phyloP scores from a whole-genome alignment of 1,140 invertebrate genomes.

The Asbolus verrucosus region DNA sequence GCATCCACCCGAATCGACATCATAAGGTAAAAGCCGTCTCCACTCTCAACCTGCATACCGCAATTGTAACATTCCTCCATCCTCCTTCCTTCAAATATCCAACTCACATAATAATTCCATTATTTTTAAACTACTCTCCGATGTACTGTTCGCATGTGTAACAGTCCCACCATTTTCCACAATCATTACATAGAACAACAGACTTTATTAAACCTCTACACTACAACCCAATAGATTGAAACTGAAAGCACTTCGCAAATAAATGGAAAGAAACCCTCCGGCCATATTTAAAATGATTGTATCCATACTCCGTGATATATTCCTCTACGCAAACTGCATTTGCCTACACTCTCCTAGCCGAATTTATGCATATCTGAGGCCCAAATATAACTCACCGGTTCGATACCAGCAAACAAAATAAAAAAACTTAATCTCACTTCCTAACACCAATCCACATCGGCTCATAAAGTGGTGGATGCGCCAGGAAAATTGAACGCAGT shows the following conservation, averaged over 20 bases:
- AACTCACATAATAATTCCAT: slow-evolving; percentile 42
- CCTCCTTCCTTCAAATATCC: slow-evolving; percentile 30
- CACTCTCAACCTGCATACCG: slow-evolving; percentile 2
- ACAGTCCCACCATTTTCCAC: slow-evolving; percentile 1
- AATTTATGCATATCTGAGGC: slow-evolving; percentile 32
- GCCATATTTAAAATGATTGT: neutral
- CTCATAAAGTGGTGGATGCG: slow-evolving; percentile 20
- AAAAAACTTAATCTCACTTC: slow-evolving; percentile 33
- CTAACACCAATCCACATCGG: slow-evolving; percentile 20
- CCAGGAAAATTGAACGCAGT: slow-evolving; percentile 3
- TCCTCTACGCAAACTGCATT: slow-evolving; percentile 16
- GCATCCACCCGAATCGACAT: slow-evolving; percentile 31
- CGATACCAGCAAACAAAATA: slow-evolving; percentile 9
- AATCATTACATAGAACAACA: slow-evolving; percentile 16
- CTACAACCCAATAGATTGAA: slow-evolving; percentile 6
- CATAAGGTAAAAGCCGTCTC: slow-evolving; percentile 35
- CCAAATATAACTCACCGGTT: slow-evolving; percentile 12
- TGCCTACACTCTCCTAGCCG: slow-evolving; percentile 2
- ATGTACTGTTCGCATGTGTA: slow-evolving; percentile 26
- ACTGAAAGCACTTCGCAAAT: slow-evolving; percentile 9
- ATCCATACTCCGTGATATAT: no score
- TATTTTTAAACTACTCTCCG: slow-evolving; percentile 40
- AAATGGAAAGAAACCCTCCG: slow-evolving; percentile 3
- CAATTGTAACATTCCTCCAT: no score
- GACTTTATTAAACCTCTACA: neutral